Evolutionary conservation across 2,888 invertebrate genomes (phyloP).

Genomic region (Nomada fucata): DNA sequence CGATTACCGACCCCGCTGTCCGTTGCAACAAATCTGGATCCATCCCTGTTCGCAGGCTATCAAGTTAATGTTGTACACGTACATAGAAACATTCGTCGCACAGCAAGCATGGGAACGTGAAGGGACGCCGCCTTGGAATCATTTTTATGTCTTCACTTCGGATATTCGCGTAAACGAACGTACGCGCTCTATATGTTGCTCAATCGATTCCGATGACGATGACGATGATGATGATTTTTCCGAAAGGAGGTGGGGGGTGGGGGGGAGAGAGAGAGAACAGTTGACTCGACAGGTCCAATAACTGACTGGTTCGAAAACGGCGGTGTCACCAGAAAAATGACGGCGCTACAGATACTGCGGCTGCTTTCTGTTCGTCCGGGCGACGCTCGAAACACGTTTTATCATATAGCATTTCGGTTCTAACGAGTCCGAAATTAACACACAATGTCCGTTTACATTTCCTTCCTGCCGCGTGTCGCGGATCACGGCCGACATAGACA

Average conservation of each 20-base stretch:
- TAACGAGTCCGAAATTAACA: slow-evolving; percentile 26
- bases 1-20: background rate
- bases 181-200: too few relatives aligned
- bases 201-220: too few relatives aligned
- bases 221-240: background rate
- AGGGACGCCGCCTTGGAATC: slow-evolving; percentile 62
- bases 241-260: background rate
- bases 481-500: slow-evolving; percentile 25
- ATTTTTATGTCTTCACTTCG: too few relatives aligned
- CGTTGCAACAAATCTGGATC: slow-evolving; percentile 16
- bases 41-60: slow-evolving; percentile 70
- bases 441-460: slow-evolving; percentile 21
- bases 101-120: slow-evolving; percentile 74
- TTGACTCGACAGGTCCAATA: background rate
- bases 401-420: slow-evolving; percentile 21
- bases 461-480: slow-evolving; percentile 13
- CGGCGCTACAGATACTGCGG: background rate
- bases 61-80: slow-evolving; percentile 74
- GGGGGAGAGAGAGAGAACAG: too few relatives aligned
- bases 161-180: background rate
- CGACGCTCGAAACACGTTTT: slow-evolving; percentile 53
- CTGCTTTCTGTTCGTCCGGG: slow-evolving; percentile 19
- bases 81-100: slow-evolving; percentile 79
- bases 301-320: background rate
- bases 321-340: background rate